A percentile compares a stretch with the other conserved stretches of the same genome.
phyloP scores from a whole-genome alignment of 2,888 invertebrate genomes.

The Polyommatus iphigenia region DNA sequence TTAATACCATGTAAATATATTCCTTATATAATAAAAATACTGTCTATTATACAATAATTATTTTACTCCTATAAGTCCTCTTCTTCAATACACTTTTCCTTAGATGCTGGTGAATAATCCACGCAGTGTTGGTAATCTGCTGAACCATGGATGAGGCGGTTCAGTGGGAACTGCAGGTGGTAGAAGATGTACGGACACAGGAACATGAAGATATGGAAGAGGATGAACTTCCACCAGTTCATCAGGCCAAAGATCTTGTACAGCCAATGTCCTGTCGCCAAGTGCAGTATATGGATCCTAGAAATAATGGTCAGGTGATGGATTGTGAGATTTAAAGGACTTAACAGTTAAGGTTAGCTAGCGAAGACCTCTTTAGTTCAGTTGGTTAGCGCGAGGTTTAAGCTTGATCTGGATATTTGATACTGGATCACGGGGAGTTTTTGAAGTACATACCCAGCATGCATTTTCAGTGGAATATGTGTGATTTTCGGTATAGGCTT shows the following conservation, averaged over 20 bases:
- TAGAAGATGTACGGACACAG: constrained; percentile 59
- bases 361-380: too few relatives aligned
- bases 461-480: too few relatives aligned
- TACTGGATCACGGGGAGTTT: too few relatives aligned
- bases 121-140: background rate
- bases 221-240: constrained; percentile 74
- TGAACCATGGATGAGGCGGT: constrained; percentile 41
- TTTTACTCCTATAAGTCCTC: background rate
- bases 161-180: constrained; percentile 62
- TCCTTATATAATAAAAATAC: background rate
- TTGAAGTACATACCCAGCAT: too few relatives aligned
- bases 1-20: too few relatives aligned
- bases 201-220: constrained; percentile 65
- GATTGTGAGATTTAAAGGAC: too few relatives aligned
- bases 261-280: constrained; percentile 69
- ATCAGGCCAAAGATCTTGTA: constrained; percentile 76
- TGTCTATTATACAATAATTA: background rate
- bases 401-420: too few relatives aligned
- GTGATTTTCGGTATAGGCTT: too few relatives aligned
- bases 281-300: constrained; percentile 70
- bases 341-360: too few relatives aligned
- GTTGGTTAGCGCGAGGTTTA: too few relatives aligned
- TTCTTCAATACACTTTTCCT: background rate
- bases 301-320: constrained; percentile 14
- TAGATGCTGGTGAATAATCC: background rate